These are phyloP conservation scores for Mycetomoellerius zeteki DNA, from an alignment of 1,140 invertebrate species.

Conservation along the genomic window DNA sequence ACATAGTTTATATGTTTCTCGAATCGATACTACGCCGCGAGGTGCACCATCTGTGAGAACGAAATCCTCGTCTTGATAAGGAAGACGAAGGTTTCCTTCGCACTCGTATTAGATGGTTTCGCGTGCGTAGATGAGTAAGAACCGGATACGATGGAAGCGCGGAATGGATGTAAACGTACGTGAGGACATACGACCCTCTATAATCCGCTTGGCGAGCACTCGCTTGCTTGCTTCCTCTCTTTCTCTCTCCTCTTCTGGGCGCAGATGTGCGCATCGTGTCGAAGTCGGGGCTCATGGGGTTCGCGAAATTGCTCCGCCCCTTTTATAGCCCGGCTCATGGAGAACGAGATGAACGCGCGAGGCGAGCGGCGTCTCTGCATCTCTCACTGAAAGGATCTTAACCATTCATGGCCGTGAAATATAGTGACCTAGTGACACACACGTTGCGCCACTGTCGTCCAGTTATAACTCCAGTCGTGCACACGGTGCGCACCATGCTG, in stretches of 20 bases:
- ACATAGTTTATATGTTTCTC: neutral
- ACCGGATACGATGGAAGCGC: constrained; percentile 19
- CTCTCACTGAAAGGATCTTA: constrained; percentile 64
- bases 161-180: constrained; percentile 2
- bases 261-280: constrained; percentile 64
- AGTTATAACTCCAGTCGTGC: constrained; percentile 17
- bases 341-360: constrained; percentile 42
- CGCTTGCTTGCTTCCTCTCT: neutral
- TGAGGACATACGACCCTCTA: constrained; percentile 6
- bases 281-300: constrained; percentile 61
- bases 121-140: neutral
- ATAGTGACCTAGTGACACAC: constrained; percentile 67
- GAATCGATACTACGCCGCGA: constrained; percentile 13
- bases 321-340: constrained; percentile 34
- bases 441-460: constrained; percentile 46
- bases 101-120: neutral
- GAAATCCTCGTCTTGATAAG: neutral
- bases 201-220: constrained; percentile 47
- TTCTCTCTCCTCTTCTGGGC: constrained; percentile 15
- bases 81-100: neutral
- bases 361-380: constrained; percentile 33
- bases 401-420: constrained; percentile 73
- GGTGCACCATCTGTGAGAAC: constrained; percentile 15
- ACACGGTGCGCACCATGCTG: neutral
- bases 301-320: constrained; percentile 66